Percentiles rank a stretch among this genome's conserved stretches.
phyloP scores from a whole-genome alignment of 2,797 vertebrate genomes.

The Melanotaenia maccullochi region DNA sequence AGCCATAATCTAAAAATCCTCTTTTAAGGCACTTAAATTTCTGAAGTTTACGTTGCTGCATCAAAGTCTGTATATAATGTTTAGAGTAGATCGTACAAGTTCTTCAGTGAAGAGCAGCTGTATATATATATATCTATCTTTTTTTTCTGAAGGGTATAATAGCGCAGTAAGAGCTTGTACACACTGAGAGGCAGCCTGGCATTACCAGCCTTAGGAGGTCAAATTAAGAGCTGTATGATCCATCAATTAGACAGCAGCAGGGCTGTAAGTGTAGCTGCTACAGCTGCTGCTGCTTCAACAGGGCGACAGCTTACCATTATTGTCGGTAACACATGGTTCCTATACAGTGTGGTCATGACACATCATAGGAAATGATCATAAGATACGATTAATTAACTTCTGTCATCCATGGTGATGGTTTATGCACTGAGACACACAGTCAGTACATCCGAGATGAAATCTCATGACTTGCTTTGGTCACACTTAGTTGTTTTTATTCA shows the following conservation, averaged over 20 bases:
- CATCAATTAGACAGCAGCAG: conserved; percentile 80
- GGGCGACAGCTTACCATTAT: conserved; percentile 65
- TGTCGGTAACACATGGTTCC: conserved; percentile 53
- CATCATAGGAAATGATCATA: conserved; percentile 32
- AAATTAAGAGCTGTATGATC: conserved; percentile 81
- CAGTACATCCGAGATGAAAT: conserved; percentile 63
- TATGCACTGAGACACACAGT: conserved; percentile 7
- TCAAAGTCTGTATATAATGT: conserved; percentile 36
- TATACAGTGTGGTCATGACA: conserved; percentile 58
- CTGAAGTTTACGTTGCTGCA: conserved; percentile 15
- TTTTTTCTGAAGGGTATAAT: conserved; percentile 52
- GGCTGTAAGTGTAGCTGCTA: conserved; percentile 72
- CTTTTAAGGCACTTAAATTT: conserved; percentile 16
- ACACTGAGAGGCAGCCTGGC: conserved; percentile 72
- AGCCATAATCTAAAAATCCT: conserved; percentile 19
- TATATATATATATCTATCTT: conserved; percentile 30
- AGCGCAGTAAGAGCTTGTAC: conserved; percentile 67
- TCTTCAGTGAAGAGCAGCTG: conserved; percentile 73
- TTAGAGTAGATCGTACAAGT: conserved; percentile 50
- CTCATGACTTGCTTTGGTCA: conserved; percentile 4
- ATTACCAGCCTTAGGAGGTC: conserved; percentile 78
- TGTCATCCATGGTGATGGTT: conserved; percentile 21
- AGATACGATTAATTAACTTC: conserved; percentile 47
- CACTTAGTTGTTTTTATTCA: neutral
- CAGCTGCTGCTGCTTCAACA: conserved; percentile 68